Evolutionary conservation across 2,797 vertebrate genomes (phyloP), one percentile per base, ranked within the genome.

Genomic region (Gymnocypris eckloni): DNA sequence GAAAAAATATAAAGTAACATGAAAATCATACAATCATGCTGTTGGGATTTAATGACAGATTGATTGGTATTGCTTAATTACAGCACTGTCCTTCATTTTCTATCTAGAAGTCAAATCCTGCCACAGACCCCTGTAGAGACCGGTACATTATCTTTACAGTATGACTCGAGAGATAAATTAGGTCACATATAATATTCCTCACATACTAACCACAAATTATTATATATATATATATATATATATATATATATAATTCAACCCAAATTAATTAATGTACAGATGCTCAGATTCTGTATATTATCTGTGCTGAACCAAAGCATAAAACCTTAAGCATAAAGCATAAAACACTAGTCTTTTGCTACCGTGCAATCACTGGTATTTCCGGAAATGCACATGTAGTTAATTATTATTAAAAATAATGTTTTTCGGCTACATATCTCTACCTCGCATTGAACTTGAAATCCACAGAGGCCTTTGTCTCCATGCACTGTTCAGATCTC

Each of bases 401-500:
- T 72, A 48, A 85, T 79, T 71, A 59, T 85, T 72, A 72, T 70
- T 12, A 50, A 45, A 54, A 78, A 78, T 69, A 43, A 80, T 56
- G 52, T 37, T 85, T 77, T 48, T 12, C 18, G n/a, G 54, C 33
- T 41, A 66, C 64, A 41, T 50, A 50, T 64, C 15, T 39, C 41
- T 64, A 85, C 28, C 83, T 48, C 83, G 20, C 18, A 41, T 8
- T 64, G 76, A 85, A 79, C 41, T 48, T 85, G 78, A 80, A 81
- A 59, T 85, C 12, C 20, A 69, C 20, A 10, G 54, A 81, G 84
- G 56, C 69, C 37, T 43, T 52, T 7, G 69, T 73, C 77, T 67
- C 77, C n/a, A 43, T 45, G 50, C 64, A 72, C 56, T 43, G 69
- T 75, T 86, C 54, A 61, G 25, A 33, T 61, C 33, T 86, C 84